These are phyloP conservation scores for Hormaphis cornu DNA, from an alignment of 1,140 invertebrate species.

Conservation along the genomic window DNA sequence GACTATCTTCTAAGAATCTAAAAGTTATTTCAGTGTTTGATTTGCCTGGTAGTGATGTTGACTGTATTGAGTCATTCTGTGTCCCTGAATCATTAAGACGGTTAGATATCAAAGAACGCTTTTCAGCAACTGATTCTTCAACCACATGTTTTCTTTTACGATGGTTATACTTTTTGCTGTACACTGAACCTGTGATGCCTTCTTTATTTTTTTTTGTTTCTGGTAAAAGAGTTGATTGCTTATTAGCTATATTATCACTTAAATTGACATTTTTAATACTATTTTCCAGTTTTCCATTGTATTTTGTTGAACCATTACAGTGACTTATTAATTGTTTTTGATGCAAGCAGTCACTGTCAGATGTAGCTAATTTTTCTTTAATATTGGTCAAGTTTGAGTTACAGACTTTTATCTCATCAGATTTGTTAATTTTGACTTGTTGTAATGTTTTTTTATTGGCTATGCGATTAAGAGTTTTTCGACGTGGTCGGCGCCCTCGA, in stretches of 20 bases:
- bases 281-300: background rate
- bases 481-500: background rate
- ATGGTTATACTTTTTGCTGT: background rate
- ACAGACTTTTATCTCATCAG: background rate
- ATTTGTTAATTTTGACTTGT: background rate
- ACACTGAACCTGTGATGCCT: background rate
- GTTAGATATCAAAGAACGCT: background rate
- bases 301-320: background rate
- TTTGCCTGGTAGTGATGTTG: background rate
- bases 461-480: background rate
- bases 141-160: slow-evolving; percentile 1
- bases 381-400: background rate
- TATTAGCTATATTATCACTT: background rate
- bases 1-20: background rate
- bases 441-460: background rate
- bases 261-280: background rate
- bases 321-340: background rate
- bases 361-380: background rate
- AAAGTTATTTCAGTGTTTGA: background rate
- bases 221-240: background rate
- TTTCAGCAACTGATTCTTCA: background rate
- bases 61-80: background rate
- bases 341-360: background rate
- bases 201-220: background rate
- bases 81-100: background rate